Conservation (phyloP, 2,888 invertebrate species). For the Helicoverpa assulta region DNA sequence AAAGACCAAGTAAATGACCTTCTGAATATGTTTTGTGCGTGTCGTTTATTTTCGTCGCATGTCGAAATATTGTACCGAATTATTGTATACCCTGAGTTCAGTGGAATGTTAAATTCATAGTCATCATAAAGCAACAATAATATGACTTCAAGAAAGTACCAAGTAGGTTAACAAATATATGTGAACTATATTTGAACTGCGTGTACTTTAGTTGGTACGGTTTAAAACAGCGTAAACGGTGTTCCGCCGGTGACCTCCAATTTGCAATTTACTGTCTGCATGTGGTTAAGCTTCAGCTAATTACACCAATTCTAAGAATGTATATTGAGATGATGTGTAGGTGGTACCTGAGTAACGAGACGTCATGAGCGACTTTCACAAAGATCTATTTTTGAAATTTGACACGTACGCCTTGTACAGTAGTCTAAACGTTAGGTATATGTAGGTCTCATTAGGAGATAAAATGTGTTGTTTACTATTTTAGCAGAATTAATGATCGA, state of each 20-base stretch:
- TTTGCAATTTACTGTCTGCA: conserved; percentile 43
- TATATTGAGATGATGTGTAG: conserved; percentile 32
- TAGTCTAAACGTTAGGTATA: conserved; percentile 5
- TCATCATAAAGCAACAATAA: conserved; percentile 2
- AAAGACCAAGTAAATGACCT: conserved; percentile 32
- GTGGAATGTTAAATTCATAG: not conserved
- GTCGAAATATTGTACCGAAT: conserved; percentile 31
- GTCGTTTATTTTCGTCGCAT: conserved; percentile 53
- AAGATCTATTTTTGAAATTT: conserved; percentile 47
- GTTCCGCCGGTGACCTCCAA: conserved; percentile 54
- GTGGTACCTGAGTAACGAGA: conserved; percentile 31
- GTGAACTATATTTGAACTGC: conserved; percentile 18
- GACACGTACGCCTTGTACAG: conserved; percentile 31
- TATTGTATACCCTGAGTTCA: conserved; percentile 9
- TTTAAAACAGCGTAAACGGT: conserved; percentile 72
- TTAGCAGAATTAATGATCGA: not conserved
- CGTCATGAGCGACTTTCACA: conserved; percentile 38
- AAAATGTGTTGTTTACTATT: conserved; percentile 16
- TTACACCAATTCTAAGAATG: conserved; percentile 41
- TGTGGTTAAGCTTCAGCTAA: conserved; percentile 34
- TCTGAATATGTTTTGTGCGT: conserved; percentile 33
- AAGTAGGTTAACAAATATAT: not conserved
- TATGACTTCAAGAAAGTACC: not conserved
- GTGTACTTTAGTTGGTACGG: conserved; percentile 59
- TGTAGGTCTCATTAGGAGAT: not conserved